Percentiles rank a stretch among this genome's conserved stretches.
Conservation (phyloP, 2,113 vertebrate species). For the Sylvilagus bachmani region DNA sequence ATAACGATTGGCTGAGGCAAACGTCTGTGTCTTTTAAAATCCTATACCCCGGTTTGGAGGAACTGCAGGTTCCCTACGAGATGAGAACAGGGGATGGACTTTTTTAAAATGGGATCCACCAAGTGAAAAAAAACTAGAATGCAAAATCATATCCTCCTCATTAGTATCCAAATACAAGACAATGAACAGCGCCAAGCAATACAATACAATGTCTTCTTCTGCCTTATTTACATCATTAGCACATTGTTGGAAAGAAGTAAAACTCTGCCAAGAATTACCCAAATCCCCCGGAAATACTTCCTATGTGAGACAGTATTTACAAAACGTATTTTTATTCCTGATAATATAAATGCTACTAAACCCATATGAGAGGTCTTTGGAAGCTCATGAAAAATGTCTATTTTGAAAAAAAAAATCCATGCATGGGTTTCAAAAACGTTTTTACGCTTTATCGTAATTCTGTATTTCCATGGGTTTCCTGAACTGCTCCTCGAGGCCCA, state of each 20-base stretch:
- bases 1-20: background rate
- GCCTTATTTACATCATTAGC: conserved; percentile 26
- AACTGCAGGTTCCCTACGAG: background rate
- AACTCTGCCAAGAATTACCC: conserved; percentile 16
- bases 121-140: background rate
- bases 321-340: conserved; percentile 27
- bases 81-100: background rate
- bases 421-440: too few species aligned
- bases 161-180: background rate
- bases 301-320: conserved; percentile 38
- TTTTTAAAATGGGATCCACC: background rate
- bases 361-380: background rate
- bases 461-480: too few species aligned
- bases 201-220: background rate
- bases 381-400: background rate
- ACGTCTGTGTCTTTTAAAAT: conserved; percentile 13
- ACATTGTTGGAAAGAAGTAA: conserved; percentile 30
- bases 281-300: conserved; percentile 34
- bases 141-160: background rate
- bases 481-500: too few species aligned
- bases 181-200: background rate
- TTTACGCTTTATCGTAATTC: too few species aligned
- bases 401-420: too few species aligned
- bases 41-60: background rate
- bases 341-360: background rate